A percentile compares a stretch with the other conserved stretches of the same genome.
phyloP scores from a whole-genome alignment of 1,140 invertebrate species.

The Drosophila watanabei region DNA sequence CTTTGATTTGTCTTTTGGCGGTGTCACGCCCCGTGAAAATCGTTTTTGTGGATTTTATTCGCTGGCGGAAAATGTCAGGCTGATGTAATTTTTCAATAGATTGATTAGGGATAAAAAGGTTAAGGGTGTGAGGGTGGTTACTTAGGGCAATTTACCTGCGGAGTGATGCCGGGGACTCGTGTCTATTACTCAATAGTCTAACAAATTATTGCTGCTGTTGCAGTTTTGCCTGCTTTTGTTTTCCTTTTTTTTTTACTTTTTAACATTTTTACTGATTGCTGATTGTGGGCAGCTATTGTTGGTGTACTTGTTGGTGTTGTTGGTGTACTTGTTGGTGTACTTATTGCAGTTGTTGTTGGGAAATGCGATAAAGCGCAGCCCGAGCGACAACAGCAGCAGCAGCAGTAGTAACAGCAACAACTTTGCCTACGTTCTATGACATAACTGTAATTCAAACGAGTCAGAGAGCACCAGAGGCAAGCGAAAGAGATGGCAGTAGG shows the following conservation, averaged over 20 bases:
- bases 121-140: conserved; percentile 31
- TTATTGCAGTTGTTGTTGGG: conserved; percentile 36
- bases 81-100: conserved; percentile 46
- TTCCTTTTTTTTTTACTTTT: background rate
- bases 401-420: conserved; percentile 34
- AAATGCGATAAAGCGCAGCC: conserved; percentile 68
- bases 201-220: conserved; percentile 46
- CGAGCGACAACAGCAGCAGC: conserved; percentile 49
- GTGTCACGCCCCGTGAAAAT: conserved; percentile 46
- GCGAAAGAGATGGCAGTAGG: conserved; percentile 36
- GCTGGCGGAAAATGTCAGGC: conserved; percentile 45
- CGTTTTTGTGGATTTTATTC: conserved; percentile 46
- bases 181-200: conserved; percentile 53
- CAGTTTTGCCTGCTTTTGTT: conserved; percentile 4
- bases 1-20: conserved; percentile 20
- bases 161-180: conserved; percentile 30
- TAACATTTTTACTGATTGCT: conserved; percentile 53
- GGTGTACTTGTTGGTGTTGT: conserved; percentile 26
- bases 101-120: conserved; percentile 49
- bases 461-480: conserved; percentile 56
- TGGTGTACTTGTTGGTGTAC: conserved; percentile 16
- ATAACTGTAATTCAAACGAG: conserved; percentile 82
- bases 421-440: conserved; percentile 78
- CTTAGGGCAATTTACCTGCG: conserved; percentile 22
- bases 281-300: conserved; percentile 38